These are phyloP conservation scores for Hylaeus volcanicus DNA, from an alignment of 1,140 invertebrate genomes.

Conservation along the genomic window DNA sequence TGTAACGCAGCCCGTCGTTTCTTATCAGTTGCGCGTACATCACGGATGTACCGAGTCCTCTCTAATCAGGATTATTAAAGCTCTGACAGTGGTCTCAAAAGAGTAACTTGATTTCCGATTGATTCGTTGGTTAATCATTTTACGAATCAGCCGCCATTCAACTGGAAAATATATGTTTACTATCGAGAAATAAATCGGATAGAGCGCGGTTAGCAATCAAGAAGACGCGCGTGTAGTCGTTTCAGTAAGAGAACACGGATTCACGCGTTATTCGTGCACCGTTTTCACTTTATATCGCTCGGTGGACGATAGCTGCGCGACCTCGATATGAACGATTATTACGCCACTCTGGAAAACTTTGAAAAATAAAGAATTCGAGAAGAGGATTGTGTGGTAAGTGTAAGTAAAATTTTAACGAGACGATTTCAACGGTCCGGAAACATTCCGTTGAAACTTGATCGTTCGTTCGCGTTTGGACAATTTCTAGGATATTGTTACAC, in stretches of 20 bases:
- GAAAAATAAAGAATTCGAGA: no score
- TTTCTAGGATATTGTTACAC: no score
- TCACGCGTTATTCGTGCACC: not conserved
- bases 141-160: conserved; percentile 37
- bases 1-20: not conserved
- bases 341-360: no score
- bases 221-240: not conserved
- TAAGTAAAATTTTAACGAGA: no score
- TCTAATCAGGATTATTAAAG: conserved; percentile 59
- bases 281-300: no score
- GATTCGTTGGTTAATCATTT: conserved; percentile 17
- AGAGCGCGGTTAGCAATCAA: not conserved
- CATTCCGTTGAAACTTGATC: no score
- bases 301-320: no score
- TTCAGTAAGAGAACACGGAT: conserved; percentile 1
- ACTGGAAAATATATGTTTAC: not conserved
- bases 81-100: not conserved
- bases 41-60: not conserved
- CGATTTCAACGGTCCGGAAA: no score
- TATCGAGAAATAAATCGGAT: conserved; percentile 8
- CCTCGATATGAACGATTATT: no score
- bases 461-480: no score
- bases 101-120: not conserved
- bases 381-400: no score
- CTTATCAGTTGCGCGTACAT: conserved; percentile 13